Percentiles rank a stretch among this genome's conserved stretches.
These are phyloP conservation scores for Armadillidium nasatum DNA, from an alignment of 1,140 invertebrate species.

Conservation along the genomic window DNA sequence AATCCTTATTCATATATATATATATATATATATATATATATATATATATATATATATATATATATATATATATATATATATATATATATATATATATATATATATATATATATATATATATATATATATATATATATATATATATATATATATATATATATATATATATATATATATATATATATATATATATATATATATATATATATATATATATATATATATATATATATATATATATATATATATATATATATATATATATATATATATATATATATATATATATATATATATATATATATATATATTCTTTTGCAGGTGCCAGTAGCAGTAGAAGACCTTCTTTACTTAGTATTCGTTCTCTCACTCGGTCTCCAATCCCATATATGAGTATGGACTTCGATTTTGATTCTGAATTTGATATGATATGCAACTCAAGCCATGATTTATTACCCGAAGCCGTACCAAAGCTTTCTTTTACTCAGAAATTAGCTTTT, in stretches of 20 bases:
- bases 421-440: slow-evolving; percentile 27
- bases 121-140: no score
- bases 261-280: background rate
- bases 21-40: no score
- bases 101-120: no score
- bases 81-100: no score
- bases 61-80: no score
- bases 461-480: slow-evolving; percentile 55
- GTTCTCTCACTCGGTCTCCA: slow-evolving; percentile 40
- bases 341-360: slow-evolving; percentile 38
- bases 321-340: slow-evolving; percentile 33
- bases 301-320: slow-evolving; percentile 20
- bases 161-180: no score
- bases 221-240: background rate
- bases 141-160: no score
- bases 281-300: background rate
- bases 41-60: no score
- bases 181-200: no score
- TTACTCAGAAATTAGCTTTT: slow-evolving; percentile 62
- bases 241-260: background rate
- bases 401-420: slow-evolving; percentile 40
- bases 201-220: no score
- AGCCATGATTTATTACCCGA: slow-evolving; percentile 30
- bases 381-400: slow-evolving; percentile 44
- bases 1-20: no score